Base-by-base conservation (phyloP, 2,797 vertebrate genomes). In the Mionectes olivaceus region DNA sequence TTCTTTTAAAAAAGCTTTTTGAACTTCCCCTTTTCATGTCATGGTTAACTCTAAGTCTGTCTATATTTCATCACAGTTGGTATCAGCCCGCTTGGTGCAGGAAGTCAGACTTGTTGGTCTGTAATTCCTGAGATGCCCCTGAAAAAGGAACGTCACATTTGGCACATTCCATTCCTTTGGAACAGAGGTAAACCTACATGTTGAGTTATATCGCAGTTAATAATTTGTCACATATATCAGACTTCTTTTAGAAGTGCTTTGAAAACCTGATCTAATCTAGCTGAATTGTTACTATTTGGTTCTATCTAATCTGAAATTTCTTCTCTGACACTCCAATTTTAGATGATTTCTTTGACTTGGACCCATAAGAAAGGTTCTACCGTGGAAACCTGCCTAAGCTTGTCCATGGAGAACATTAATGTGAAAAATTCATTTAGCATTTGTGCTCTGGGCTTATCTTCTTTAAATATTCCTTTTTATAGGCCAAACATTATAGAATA, bases 391-490 rank as follows among this genome's bases (percentile, higher is more conserved):
- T 86, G 96, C 76, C 85, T 59, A 83, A 93, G 65, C 94, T 90
- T 94, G 93, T 87, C 87, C 76, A 11, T 32, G 37, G 53, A 77
- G 61, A 94, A 75, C 60, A 64, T 68, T 78, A 91, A 85, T 23
- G 30, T 63, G 68, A 95, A 96, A 94, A 94, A 93, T 71, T 94
- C 18, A 71, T 90, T 91, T 90, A 91, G 57, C 44, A 39, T 83
- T 95, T 96, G 68, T 92, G 84, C 93, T 95, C 43, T 93, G 87
- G 89, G 91, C 87, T 96, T 89, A 92, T 89, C 82, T 93, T 73
- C 67, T 91, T 88, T 71, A 91, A 94, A 71, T 47, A 28, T 4
- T 86, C 64, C 49, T 75, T 94, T 94, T 91, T 81, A 90, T 65
- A 83, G 64, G 18, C 57, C 76, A 81, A 93, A 75, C 49, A 71